phyloP scores from a whole-genome alignment of 2,113 vertebrate genomes.

The Pluvianellus socialis region DNA sequence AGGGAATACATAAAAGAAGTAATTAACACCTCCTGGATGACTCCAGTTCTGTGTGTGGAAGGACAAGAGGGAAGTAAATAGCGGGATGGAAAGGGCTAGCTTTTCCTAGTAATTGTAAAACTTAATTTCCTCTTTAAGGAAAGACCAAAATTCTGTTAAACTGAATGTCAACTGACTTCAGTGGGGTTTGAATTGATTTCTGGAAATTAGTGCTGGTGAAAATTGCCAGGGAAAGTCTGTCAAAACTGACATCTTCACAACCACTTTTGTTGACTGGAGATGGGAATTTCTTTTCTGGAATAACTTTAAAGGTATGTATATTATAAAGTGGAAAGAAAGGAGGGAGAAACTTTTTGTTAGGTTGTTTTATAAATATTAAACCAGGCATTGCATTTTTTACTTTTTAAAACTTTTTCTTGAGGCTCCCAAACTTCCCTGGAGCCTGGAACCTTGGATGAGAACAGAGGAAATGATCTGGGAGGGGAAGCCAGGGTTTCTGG shows the following conservation, averaged over 20 bases:
- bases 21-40: neutral
- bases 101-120: neutral
- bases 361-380: neutral
- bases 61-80: neutral
- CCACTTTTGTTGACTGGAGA: neutral
- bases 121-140: conserved; percentile 6
- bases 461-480: accelerated
- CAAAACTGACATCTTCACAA: neutral
- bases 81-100: neutral
- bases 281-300: neutral
- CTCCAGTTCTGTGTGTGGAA: neutral
- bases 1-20: neutral
- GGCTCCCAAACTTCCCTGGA: neutral
- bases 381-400: neutral
- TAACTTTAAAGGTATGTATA: neutral
- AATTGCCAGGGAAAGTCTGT: neutral
- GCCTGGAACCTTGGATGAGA: neutral
- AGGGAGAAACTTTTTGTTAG: neutral
- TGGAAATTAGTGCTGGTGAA: neutral
- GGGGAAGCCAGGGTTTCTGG: neutral
- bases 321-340: neutral
- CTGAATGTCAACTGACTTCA: neutral
- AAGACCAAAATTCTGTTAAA: neutral
- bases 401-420: neutral
- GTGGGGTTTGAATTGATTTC: neutral